Percentiles rank a stretch among this genome's conserved stretches.
phyloP scores from a whole-genome alignment of 2,113 vertebrate species.

The Gnathonemus longibarbis region DNA sequence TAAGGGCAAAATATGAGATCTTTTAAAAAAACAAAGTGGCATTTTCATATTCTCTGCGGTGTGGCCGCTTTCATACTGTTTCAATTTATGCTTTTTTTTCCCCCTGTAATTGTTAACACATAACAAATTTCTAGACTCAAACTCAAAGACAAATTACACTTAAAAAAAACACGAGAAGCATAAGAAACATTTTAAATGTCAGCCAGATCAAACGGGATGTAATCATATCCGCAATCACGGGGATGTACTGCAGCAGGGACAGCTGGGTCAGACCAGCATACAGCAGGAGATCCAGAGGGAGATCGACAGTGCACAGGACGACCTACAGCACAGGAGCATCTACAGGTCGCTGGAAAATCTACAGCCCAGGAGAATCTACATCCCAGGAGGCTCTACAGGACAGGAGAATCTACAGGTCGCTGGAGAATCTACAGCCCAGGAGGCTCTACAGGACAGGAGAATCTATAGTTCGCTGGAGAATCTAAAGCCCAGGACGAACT shows the following conservation, averaged over 20 bases:
- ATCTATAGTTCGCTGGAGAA: too few species aligned
- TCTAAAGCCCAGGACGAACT: neutral
- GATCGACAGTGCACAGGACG: neutral
- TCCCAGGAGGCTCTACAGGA: neutral
- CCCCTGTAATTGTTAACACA: neutral
- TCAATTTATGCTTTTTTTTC: neutral
- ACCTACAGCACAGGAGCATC: neutral
- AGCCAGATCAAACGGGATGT: neutral
- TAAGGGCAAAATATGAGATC: neutral
- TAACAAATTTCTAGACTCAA: neutral
- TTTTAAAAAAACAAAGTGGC: neutral
- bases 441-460: too few species aligned
- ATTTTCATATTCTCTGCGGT: neutral
- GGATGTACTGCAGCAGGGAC: neutral
- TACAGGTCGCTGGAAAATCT: neutral
- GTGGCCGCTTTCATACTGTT: neutral
- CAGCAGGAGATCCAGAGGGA: neutral
- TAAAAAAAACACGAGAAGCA: neutral
- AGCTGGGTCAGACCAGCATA: neutral
- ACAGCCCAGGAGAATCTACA: neutral
- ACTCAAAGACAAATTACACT: slow-evolving; percentile 7
- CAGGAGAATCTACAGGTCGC: neutral
- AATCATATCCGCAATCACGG: neutral
- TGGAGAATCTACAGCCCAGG: neutral
- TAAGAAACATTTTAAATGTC: slow-evolving; percentile 3